Conservation (phyloP, 1,140 invertebrate genomes). For the Drosophila ogumai region DNA sequence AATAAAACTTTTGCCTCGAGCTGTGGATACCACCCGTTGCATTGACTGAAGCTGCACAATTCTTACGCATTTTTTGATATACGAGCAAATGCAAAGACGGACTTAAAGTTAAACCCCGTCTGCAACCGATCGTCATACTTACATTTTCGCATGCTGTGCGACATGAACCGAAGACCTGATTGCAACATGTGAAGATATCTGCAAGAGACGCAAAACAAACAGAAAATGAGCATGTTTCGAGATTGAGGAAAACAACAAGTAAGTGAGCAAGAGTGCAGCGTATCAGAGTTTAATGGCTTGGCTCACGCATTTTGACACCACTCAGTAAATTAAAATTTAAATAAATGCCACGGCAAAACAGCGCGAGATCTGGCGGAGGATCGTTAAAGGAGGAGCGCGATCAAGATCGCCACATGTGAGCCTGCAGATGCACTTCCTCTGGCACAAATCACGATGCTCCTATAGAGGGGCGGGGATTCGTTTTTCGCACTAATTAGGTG, state of each 20-base stretch:
- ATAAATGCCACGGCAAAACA: constrained; percentile 46
- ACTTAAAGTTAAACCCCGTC: background rate
- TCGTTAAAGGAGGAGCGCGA: constrained; percentile 57
- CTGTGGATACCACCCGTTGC: constrained; percentile 25
- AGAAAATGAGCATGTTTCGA: constrained; percentile 35
- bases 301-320: constrained; percentile 72
- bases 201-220: constrained; percentile 53
- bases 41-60: constrained; percentile 11
- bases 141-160: constrained; percentile 84
- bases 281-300: constrained; percentile 61
- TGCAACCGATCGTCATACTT: constrained; percentile 52
- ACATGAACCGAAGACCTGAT: constrained; percentile 83
- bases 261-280: constrained; percentile 52
- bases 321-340: constrained; percentile 58
- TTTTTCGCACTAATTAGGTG: constrained; percentile 61
- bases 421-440: constrained; percentile 24
- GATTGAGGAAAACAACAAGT: constrained; percentile 31
- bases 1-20: background rate
- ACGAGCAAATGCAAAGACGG: constrained; percentile 24
- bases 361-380: constrained; percentile 11
- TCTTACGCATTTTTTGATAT: constrained; percentile 37
- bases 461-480: background rate
- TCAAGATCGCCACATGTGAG: constrained; percentile 52
- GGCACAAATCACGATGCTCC: constrained; percentile 19
- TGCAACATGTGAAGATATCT: constrained; percentile 83